phyloP scores from a whole-genome alignment of 2,113 vertebrate species.

The Balaenoptera acutorostrata region DNA sequence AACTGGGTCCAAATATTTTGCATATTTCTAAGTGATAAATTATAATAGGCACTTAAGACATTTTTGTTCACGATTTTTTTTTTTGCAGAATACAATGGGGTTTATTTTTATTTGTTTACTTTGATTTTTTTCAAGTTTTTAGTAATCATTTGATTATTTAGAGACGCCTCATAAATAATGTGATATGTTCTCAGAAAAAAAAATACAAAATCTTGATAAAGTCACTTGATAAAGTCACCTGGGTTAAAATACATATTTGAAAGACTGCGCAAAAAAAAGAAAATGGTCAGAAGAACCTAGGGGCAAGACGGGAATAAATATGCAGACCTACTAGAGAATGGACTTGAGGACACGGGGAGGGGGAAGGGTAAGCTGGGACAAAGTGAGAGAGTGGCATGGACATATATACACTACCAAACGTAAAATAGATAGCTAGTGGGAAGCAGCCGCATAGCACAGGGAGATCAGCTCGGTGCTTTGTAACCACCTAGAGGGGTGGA shows the following conservation, averaged over 20 bases:
- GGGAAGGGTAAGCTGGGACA: no score
- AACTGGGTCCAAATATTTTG: neutral
- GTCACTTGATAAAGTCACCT: neutral
- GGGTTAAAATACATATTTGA: neutral
- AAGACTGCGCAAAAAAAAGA: neutral
- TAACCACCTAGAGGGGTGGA: no score
- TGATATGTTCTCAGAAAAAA: neutral
- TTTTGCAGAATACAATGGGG: neutral
- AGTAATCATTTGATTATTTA: neutral
- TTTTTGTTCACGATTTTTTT: neutral
- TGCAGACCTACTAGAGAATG: no score
- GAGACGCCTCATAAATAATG: neutral
- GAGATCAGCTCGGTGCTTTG: no score
- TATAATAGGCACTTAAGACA: neutral
- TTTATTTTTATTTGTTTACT: neutral
- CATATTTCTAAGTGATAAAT: neutral
- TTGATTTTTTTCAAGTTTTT: neutral
- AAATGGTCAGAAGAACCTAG: no score
- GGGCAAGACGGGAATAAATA: no score
- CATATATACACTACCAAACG: no score
- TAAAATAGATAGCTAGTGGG: no score
- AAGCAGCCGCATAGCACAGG: no score
- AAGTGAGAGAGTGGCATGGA: no score
- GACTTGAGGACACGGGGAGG: no score
- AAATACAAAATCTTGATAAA: neutral